A percentile compares a stretch with the other conserved stretches of the same genome.
Conservation (phyloP, 2,888 invertebrate genomes). For the Mongoloraphidia duomilia region DNA sequence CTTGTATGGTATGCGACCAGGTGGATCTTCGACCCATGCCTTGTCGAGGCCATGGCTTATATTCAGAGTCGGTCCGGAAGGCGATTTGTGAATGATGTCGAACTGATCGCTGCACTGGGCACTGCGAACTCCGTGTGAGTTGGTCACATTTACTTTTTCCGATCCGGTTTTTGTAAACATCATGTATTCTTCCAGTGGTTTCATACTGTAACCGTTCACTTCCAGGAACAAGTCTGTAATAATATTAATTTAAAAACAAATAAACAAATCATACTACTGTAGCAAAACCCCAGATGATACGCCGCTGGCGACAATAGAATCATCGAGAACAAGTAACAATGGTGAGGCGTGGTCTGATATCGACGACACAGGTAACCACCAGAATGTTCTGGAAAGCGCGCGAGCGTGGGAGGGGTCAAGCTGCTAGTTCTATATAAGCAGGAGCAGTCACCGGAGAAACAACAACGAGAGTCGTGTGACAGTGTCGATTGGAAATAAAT, state of each 20-base stretch:
- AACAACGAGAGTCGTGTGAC: too few relatives aligned
- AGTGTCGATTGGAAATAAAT: too few relatives aligned
- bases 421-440: too few relatives aligned
- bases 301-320: too few relatives aligned
- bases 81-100: constrained; percentile 42
- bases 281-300: too few relatives aligned
- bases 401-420: too few relatives aligned
- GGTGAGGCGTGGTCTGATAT: not conserved
- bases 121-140: constrained; percentile 71
- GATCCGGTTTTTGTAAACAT: constrained; percentile 72
- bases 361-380: not conserved
- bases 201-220: constrained; percentile 69
- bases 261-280: not conserved
- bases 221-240: constrained; percentile 67
- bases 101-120: constrained; percentile 76
- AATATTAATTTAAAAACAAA: constrained; percentile 6
- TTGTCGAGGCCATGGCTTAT: constrained; percentile 47
- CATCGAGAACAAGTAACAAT: not conserved
- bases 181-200: constrained; percentile 84
- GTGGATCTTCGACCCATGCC: constrained; percentile 75
- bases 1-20: constrained; percentile 58
- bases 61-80: constrained; percentile 41
- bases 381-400: not conserved
- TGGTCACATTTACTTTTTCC: constrained; percentile 75
- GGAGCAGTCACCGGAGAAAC: too few relatives aligned